Conservation (phyloP, 2,113 vertebrate genomes). For the Vulpes lagopus region DNA sequence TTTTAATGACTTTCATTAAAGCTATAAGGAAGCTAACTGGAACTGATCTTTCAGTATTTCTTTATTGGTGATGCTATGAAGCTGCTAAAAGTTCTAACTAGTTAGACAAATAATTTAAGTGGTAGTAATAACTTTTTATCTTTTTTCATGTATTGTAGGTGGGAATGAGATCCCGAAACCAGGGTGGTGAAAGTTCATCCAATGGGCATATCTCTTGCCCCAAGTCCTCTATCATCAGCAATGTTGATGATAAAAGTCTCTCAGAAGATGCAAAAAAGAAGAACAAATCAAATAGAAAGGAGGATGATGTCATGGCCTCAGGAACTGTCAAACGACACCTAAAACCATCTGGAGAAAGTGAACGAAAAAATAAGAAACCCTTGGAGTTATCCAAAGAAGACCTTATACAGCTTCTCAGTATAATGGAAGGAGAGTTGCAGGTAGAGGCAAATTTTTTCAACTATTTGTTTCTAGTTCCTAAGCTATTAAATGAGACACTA, state of each 20-base stretch:
- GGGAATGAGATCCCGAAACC: constrained; percentile 95
- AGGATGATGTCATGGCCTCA: constrained; percentile 88
- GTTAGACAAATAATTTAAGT: background rate
- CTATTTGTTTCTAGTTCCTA: background rate
- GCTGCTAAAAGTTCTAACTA: background rate
- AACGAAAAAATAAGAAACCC: constrained; percentile 87
- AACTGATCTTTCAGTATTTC: background rate
- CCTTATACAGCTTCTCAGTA: constrained; percentile 93
- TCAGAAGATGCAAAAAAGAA: constrained; percentile 92
- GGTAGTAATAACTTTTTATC: constrained; percentile 25
- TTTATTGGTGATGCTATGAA: background rate
- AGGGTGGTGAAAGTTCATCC: constrained; percentile 90
- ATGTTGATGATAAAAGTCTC: constrained; percentile 87
- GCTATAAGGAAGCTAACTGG: background rate
- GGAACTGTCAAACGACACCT: constrained; percentile 90
- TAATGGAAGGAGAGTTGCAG: constrained; percentile 99
- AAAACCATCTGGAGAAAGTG: constrained; percentile 86
- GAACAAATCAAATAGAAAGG: constrained; percentile 89
- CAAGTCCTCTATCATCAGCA: constrained; percentile 85
- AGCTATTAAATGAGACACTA: background rate
- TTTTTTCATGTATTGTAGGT: constrained; percentile 85
- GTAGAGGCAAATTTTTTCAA: constrained; percentile 83
- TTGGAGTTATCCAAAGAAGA: constrained; percentile 93
- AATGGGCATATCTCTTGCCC: constrained; percentile 89
- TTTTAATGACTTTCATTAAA: background rate